Evolutionary conservation across 2,888 invertebrate species (phyloP).

Genomic region (Lycaena phlaeas): DNA sequence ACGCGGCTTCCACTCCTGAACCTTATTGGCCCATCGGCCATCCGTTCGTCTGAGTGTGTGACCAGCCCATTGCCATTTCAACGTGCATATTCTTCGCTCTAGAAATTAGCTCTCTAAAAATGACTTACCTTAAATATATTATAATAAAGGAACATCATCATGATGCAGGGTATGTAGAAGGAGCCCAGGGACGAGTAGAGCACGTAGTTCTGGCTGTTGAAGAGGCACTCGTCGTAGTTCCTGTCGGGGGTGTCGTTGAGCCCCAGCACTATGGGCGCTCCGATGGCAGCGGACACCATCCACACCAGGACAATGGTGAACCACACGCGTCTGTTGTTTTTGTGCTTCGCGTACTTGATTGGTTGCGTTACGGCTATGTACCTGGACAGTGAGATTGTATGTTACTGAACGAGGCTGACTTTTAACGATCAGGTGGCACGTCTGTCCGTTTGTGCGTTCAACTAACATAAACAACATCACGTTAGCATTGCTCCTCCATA

Average conservation of each 20-base stretch:
- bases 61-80: too few relatives aligned
- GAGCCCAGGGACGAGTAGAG: slow-evolving; percentile 97
- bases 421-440: too few relatives aligned
- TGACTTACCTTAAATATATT: slow-evolving; percentile 93
- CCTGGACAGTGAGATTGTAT: slow-evolving; percentile 75
- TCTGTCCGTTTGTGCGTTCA: too few relatives aligned
- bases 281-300: slow-evolving; percentile 93
- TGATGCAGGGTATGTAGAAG: slow-evolving; percentile 98
- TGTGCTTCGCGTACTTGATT: slow-evolving; percentile 98
- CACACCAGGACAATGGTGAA: slow-evolving; percentile 95
- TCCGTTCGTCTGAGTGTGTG: too few relatives aligned
- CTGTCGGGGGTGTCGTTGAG: slow-evolving; percentile 93
- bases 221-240: slow-evolving; percentile 88
- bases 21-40: too few relatives aligned
- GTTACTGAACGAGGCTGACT: too few relatives aligned
- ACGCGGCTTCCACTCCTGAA: too few relatives aligned
- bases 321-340: slow-evolving; percentile 95
- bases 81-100: too few relatives aligned
- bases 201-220: slow-evolving; percentile 98
- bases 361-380: slow-evolving; percentile 99
- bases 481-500: too few relatives aligned
- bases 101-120: too few relatives aligned
- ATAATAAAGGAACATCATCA: slow-evolving; percentile 98
- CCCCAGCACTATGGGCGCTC: slow-evolving; percentile 95
- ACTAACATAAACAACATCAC: too few relatives aligned